A percentile compares a stretch with the other conserved stretches of the same genome.
phyloP scores from a whole-genome alignment of 1,140 invertebrate genomes.

The Hormaphis cornu region DNA sequence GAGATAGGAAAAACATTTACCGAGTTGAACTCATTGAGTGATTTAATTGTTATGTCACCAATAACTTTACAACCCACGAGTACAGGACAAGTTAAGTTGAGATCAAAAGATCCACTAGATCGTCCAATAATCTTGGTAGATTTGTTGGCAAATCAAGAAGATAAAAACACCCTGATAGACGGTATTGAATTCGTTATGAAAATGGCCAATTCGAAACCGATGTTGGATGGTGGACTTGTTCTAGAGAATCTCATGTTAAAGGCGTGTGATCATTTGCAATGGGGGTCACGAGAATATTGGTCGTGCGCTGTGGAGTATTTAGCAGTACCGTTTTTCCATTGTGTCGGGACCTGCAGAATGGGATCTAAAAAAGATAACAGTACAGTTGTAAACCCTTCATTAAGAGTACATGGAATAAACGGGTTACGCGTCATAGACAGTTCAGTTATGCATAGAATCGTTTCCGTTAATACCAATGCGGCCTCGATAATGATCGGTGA shows the following conservation, averaged over 20 bases:
- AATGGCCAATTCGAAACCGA: constrained; percentile 38
- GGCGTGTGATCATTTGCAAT: constrained; percentile 48
- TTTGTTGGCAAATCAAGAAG: constrained; percentile 49
- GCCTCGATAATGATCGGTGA: constrained; percentile 60
- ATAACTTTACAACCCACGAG: constrained; percentile 64
- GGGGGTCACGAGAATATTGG: constrained; percentile 60
- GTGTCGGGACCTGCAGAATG: constrained; percentile 54
- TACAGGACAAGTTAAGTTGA: constrained; percentile 47
- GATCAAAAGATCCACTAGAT: constrained; percentile 50
- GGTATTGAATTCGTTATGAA: constrained; percentile 39
- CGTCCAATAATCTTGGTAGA: constrained; percentile 59
- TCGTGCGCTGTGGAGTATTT: constrained; percentile 52
- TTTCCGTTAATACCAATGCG: constrained; percentile 55
- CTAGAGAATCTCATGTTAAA: constrained; percentile 53
- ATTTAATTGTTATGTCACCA: constrained; percentile 39
- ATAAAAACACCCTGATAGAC: constrained; percentile 46
- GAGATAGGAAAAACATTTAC: background rate
- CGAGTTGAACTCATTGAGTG: background rate
- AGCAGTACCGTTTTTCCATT: constrained; percentile 49
- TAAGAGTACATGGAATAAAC: constrained; percentile 51
- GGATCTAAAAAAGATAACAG: constrained; percentile 46
- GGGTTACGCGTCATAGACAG: constrained; percentile 58
- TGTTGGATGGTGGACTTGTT: constrained; percentile 45
- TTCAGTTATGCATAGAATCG: constrained; percentile 53
- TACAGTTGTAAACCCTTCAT: constrained; percentile 52